Conservation (phyloP, 2,113 vertebrate species). For the Caranx melampygus region DNA sequence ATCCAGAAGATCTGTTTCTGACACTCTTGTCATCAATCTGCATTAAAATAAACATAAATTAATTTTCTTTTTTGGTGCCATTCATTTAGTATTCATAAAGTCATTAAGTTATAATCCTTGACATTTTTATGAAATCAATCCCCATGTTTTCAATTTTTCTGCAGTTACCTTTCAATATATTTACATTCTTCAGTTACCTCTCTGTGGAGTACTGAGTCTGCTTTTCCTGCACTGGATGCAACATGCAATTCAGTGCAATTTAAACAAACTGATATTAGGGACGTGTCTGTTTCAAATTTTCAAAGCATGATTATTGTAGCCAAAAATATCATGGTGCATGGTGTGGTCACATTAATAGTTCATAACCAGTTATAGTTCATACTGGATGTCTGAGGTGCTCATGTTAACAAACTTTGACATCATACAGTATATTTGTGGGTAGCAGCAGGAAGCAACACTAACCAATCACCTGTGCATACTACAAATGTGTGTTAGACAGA, state of each 20-base stretch:
- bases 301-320: too few species aligned
- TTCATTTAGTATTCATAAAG: neutral
- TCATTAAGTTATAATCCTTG: neutral
- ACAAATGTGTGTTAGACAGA: slow-evolving; percentile 63
- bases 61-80: neutral
- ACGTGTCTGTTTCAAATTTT: neutral
- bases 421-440: slow-evolving; percentile 4
- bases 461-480: neutral
- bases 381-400: neutral
- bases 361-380: neutral
- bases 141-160: neutral
- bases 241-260: neutral
- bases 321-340: neutral
- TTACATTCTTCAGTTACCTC: neutral
- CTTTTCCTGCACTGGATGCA: neutral
- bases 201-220: neutral
- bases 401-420: neutral
- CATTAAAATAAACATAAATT: neutral
- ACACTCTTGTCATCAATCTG: neutral
- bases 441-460: neutral
- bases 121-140: neutral
- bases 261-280: neutral
- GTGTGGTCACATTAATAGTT: neutral
- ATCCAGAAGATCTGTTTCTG: neutral
- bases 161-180: neutral